Conservation (phyloP, 2,113 vertebrate genomes). For the Rutilus rutilus region DNA sequence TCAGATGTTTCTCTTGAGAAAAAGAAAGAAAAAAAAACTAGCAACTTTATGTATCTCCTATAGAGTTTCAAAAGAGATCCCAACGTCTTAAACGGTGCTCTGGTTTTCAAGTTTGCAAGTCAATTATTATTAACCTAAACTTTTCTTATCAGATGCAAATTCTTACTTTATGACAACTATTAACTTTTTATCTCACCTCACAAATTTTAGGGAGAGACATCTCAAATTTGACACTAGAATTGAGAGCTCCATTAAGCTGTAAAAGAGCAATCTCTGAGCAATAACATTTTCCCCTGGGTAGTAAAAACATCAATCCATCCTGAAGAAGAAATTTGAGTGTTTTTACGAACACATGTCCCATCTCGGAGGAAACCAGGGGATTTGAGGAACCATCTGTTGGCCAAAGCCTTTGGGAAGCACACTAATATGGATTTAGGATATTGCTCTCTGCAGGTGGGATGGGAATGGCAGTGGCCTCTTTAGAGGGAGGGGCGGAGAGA, state of each 20-base stretch:
- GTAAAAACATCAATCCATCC: constrained; percentile 30
- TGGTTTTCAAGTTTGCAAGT: background rate
- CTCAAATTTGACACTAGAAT: background rate
- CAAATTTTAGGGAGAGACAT: background rate
- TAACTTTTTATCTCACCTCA: background rate
- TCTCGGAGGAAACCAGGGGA: constrained; percentile 73
- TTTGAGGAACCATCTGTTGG: constrained; percentile 81
- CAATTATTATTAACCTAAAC: background rate
- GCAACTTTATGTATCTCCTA: no score
- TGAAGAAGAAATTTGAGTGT: constrained; percentile 34
- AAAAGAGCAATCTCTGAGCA: background rate
- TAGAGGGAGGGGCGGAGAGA: constrained; percentile 15
- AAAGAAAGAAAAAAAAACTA: no score
- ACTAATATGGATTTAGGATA: constrained; percentile 79
- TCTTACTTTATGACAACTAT: background rate
- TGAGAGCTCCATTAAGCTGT: background rate
- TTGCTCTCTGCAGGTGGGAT: constrained; percentile 81
- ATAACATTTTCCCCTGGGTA: background rate
- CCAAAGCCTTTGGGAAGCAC: constrained; percentile 74
- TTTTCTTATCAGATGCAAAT: background rate
- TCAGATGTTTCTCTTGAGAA: no score
- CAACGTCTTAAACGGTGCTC: background rate
- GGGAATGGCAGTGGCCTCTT: constrained; percentile 63
- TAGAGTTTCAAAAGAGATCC: background rate
- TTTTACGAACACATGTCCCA: constrained; percentile 74